Base-by-base conservation (phyloP, 2,888 invertebrate species). In the Corbicula japonica region DNA sequence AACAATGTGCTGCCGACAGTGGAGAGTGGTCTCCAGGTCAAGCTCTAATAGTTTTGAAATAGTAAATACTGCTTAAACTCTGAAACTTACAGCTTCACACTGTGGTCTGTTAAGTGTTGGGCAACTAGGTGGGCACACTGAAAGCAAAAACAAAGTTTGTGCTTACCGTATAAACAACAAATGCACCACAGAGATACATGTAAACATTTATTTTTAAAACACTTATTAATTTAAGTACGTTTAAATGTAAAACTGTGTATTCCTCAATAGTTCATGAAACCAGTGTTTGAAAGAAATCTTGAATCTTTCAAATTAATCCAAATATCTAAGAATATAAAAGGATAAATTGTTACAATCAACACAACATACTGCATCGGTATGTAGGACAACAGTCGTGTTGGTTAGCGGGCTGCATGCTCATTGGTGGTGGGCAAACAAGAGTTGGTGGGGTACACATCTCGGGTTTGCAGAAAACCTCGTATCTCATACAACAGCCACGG, bases 81-180 rank as follows among this genome's bases (percentile, higher is more conserved):
- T n/a, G n/a, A 54, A 30, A 76, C 85, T 85, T 86, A 87, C 87
- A 28, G 69, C 54, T 44, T 50, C 23, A 72, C 88, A 88, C 6
- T 48, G 54, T 54, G 87, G 87, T n/a, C 54, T 62, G 12, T 54
- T 60, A 54, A 71, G 61, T n/a, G 66, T 41, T 54, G 87, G 89
- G 46, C 89, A 89, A 2, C 56, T 21, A 32, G 81, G 58, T 65
- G 89, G 89, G 50, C 89, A 89, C 46, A 79, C 89, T 89, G 80
- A 23, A 85, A 86, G n/a, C 35, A 41, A 26, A n/a, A n/a, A 48
- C 0, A 28, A 21, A 18, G 18, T n/a, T n/a, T n/a, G n/a, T n/a
- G n/a, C n/a, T n/a, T n/a, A n/a, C n/a, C n/a, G n/a, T n/a, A n/a
- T n/a, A n/a, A n/a, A n/a, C n/a, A n/a, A n/a, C n/a, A n/a, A n/a